phyloP scores from a whole-genome alignment of 2,888 invertebrate species.

The Barypeithes pellucidus region DNA sequence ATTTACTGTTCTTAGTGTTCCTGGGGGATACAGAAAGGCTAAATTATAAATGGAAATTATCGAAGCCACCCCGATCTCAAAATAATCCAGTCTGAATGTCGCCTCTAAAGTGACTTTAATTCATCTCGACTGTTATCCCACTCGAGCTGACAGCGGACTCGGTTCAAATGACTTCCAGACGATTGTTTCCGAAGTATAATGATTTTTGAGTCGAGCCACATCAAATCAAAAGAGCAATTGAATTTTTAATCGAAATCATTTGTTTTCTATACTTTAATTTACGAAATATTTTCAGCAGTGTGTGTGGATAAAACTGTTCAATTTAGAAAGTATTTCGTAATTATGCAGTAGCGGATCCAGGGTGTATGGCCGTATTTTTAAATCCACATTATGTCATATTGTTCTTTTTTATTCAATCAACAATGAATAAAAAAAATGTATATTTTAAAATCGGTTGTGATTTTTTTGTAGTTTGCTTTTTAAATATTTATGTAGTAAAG shows the following conservation, averaged over 20 bases:
- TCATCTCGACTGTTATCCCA: slow-evolving; percentile 11
- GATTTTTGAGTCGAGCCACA: neutral
- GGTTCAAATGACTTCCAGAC: neutral
- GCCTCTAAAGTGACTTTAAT: slow-evolving; percentile 24
- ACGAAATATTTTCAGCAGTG: no score
- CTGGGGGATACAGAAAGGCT: neutral
- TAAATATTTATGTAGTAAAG: no score
- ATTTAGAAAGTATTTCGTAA: no score
- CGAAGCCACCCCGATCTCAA: neutral
- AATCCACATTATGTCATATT: no score
- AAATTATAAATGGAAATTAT: neutral
- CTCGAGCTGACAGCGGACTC: neutral
- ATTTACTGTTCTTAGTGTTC: neutral
- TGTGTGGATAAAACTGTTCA: no score
- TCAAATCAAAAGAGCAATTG: slow-evolving; percentile 14
- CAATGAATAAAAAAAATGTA: no score
- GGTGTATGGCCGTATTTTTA: no score
- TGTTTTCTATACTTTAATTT: neutral
- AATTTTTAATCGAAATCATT: slow-evolving; percentile 5
- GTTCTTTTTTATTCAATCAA: no score
- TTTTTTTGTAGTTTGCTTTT: no score
- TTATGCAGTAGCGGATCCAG: no score
- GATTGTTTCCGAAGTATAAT: neutral
- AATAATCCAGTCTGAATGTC: neutral
- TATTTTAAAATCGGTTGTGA: no score